phyloP scores from a whole-genome alignment of 2,797 vertebrate species.

The Pteronotus mesoamericanus region DNA sequence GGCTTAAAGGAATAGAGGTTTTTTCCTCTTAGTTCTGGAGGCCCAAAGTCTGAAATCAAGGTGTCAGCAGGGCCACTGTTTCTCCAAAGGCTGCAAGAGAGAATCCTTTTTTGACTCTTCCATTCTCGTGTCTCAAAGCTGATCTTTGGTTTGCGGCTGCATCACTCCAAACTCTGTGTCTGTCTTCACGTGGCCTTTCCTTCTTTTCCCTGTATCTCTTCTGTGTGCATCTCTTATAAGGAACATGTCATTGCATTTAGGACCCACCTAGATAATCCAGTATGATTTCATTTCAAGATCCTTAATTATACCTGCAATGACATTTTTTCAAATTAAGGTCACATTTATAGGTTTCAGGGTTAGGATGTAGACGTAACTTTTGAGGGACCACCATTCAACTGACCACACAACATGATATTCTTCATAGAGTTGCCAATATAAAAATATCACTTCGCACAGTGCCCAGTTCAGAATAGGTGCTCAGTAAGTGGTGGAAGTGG shows the following conservation, averaged over 20 bases:
- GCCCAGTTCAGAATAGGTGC: background rate
- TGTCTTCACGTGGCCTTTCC: background rate
- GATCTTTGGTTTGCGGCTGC: background rate
- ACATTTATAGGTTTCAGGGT: background rate
- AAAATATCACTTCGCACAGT: background rate
- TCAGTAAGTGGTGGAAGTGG: background rate
- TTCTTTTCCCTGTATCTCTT: background rate
- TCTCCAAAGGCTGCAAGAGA: background rate
- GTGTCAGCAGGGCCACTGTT: background rate
- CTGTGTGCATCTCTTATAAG: background rate
- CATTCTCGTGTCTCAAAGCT: background rate
- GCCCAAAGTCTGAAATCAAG: background rate
- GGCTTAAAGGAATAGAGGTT: background rate
- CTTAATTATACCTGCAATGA: background rate
- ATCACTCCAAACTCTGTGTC: background rate
- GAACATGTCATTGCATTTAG: background rate
- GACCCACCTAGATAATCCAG: background rate
- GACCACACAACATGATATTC: background rate
- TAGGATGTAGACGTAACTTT: background rate
- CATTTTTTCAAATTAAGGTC: background rate
- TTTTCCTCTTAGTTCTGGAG: background rate
- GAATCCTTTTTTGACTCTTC: background rate
- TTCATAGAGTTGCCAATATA: background rate
- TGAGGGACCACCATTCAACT: background rate
- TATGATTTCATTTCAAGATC: background rate